These are phyloP conservation scores for Ochropleura plecta DNA, from an alignment of 2,888 invertebrate species.

Conservation along the genomic window DNA sequence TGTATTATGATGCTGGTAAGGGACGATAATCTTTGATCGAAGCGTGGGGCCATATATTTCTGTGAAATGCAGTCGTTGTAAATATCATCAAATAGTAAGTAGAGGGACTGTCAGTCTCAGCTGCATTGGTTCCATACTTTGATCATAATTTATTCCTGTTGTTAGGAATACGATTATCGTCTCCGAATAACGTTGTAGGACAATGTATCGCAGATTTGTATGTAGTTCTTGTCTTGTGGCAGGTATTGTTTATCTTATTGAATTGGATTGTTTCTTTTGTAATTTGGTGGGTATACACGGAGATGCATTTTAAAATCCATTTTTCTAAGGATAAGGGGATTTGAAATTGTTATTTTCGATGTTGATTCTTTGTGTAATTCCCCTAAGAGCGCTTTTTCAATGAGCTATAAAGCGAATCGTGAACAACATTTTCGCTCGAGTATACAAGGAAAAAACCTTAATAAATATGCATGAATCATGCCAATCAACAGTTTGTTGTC, in stretches of 20 bases:
- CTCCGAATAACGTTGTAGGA: slow-evolving; percentile 40
- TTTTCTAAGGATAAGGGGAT: slow-evolving; percentile 17
- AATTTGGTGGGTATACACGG: slow-evolving; percentile 18
- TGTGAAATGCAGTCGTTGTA: slow-evolving; percentile 57
- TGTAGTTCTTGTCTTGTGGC: slow-evolving; percentile 58
- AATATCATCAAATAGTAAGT: slow-evolving; percentile 62
- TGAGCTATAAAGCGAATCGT: slow-evolving; percentile 32
- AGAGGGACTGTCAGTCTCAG: slow-evolving; percentile 46
- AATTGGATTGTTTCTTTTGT: slow-evolving; percentile 41
- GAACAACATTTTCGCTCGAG: slow-evolving; percentile 49
- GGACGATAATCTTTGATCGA: slow-evolving; percentile 59
- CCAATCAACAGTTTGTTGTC: slow-evolving; percentile 49
- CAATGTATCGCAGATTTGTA: slow-evolving; percentile 56
- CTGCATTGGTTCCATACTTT: slow-evolving; percentile 52
- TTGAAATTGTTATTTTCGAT: slow-evolving; percentile 15
- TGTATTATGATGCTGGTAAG: slow-evolving; percentile 59
- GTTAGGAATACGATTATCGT: slow-evolving; percentile 50
- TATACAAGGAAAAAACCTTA: slow-evolving; percentile 60
- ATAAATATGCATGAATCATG: slow-evolving; percentile 61
- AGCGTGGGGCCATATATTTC: slow-evolving; percentile 50
- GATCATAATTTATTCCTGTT: slow-evolving; percentile 39
- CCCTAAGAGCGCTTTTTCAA: slow-evolving; percentile 51
- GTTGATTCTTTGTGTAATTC: slow-evolving; percentile 39
- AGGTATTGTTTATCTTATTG: slow-evolving; percentile 54
- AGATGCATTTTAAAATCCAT: slow-evolving; percentile 29